Conservation (phyloP, 2,888 invertebrate species). For the Dicycla oo region DNA sequence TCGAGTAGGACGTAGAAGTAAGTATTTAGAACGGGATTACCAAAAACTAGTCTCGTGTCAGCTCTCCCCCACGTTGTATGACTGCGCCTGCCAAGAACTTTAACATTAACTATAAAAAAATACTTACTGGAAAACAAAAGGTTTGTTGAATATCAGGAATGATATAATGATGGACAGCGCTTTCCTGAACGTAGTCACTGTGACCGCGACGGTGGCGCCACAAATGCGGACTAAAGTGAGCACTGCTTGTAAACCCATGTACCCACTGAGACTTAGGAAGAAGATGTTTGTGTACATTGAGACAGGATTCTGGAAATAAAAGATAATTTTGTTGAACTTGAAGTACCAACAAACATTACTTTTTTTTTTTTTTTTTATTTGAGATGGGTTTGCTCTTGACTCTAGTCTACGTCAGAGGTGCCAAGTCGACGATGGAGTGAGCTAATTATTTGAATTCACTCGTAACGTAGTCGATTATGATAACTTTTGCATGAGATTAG, state of each 20-base stretch:
- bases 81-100: not conserved
- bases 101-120: not conserved
- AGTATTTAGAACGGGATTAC: not conserved
- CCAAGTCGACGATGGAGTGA: too few species aligned
- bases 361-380: too few species aligned
- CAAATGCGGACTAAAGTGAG: constrained; percentile 96
- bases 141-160: constrained; percentile 98
- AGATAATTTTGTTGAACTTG: not conserved
- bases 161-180: constrained; percentile 98
- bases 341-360: too few species aligned
- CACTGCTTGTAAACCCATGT: constrained; percentile 98
- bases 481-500: too few species aligned
- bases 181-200: constrained; percentile 97
- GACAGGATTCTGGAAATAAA: constrained; percentile 91
- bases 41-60: too few species aligned
- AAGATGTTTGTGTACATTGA: constrained; percentile 96
- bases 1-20: not conserved
- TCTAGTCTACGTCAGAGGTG: too few species aligned
- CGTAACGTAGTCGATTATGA: too few species aligned
- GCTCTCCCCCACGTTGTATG: not conserved
- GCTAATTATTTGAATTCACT: too few species aligned
- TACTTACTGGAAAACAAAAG: constrained; percentile 97
- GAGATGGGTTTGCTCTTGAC: too few species aligned
- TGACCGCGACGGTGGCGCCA: constrained; percentile 98
- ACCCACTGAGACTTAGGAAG: constrained; percentile 96